Evolutionary conservation across 2,797 vertebrate genomes (phyloP).

Genomic region (Macropus fuliginosus): DNA sequence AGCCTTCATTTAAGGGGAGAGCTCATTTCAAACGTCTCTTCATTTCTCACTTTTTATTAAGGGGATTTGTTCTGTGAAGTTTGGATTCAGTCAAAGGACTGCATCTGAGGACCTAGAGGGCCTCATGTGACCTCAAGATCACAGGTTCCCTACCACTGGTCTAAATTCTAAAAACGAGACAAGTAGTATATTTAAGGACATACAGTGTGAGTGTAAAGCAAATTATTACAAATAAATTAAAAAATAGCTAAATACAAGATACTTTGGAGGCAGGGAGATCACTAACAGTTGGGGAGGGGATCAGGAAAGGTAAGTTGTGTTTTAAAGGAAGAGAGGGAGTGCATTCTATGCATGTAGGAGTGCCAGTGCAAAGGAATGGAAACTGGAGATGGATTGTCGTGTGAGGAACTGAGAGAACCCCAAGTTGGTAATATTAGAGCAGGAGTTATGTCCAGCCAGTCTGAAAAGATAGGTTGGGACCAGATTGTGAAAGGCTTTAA

Average conservation of each 20-base stretch:
- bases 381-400: neutral
- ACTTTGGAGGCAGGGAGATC: neutral
- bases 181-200: neutral
- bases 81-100: no score
- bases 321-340: neutral
- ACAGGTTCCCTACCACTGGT: no score
- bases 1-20: no score
- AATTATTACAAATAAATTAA: neutral
- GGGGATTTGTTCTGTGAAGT: no score
- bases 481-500: neutral
- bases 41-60: no score
- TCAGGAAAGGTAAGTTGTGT: neutral
- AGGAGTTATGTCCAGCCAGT: neutral
- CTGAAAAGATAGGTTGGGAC: neutral
- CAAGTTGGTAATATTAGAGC: neutral
- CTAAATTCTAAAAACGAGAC: neutral
- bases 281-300: neutral
- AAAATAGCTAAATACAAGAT: neutral
- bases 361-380: neutral
- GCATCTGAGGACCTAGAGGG: no score
- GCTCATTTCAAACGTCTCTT: no score
- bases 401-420: neutral
- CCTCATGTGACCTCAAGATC: no score
- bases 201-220: neutral
- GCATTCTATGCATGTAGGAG: neutral